Conservation (phyloP, 2,888 invertebrate species). For the Balanococcus diminutus region DNA sequence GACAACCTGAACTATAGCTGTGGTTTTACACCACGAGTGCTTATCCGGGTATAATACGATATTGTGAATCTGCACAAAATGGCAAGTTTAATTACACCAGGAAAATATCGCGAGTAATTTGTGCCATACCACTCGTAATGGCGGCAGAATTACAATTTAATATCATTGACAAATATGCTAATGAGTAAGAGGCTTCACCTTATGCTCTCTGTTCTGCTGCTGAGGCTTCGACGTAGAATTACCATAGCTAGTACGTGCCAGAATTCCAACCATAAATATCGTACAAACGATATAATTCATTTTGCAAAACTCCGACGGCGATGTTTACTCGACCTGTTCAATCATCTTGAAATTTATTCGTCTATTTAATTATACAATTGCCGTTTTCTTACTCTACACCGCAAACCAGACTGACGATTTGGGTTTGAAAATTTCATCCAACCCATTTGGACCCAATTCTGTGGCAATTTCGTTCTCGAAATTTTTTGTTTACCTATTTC, state of each 20-base stretch:
- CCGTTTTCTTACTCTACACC: too few species aligned
- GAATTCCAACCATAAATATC: conserved; percentile 36
- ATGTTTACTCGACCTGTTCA: conserved; percentile 28
- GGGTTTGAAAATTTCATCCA: too few species aligned
- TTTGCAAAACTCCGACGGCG: conserved; percentile 1
- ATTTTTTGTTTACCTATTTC: conserved; percentile 41
- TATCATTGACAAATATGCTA: not conserved
- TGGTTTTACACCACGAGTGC: conserved; percentile 74
- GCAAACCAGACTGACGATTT: too few species aligned
- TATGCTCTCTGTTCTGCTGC: not conserved
- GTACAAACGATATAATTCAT: conserved; percentile 6
- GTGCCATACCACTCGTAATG: not conserved
- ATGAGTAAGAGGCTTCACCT: not conserved
- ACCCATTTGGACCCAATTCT: too few species aligned
- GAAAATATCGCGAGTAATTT: not conserved
- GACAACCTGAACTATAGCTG: conserved; percentile 72
- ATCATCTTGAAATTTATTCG: not conserved
- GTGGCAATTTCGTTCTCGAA: too few species aligned
- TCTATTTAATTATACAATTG: not conserved
- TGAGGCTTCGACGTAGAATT: conserved; percentile 7
- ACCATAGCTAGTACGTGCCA: conserved; percentile 24
- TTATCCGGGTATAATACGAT: conserved; percentile 73
- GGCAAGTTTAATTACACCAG: not conserved
- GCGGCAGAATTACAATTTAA: not conserved
- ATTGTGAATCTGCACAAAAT: conserved; percentile 68